These are phyloP conservation scores for Julus scandinavius DNA, from an alignment of 2,888 invertebrate genomes.

Conservation along the genomic window DNA sequence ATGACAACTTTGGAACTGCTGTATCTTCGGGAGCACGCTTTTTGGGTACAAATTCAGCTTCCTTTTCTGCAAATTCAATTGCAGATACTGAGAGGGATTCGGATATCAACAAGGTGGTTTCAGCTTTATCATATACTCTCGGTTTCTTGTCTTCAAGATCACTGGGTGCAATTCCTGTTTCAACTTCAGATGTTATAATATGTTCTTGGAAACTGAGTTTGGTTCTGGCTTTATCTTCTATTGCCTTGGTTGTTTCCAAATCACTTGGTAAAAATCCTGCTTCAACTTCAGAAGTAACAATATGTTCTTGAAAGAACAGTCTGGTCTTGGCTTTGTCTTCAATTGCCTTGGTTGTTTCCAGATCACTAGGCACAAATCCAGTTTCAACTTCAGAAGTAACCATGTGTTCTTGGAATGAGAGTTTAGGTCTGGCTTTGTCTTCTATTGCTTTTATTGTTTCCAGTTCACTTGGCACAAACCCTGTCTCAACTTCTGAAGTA, in stretches of 20 bases:
- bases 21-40: conserved; percentile 47
- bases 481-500: conserved; percentile 55
- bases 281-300: conserved; percentile 57
- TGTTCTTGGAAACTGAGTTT: conserved; percentile 56
- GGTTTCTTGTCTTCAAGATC: conserved; percentile 49
- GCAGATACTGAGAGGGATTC: conserved; percentile 54
- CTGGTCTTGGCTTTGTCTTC: conserved; percentile 59
- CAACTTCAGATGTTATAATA: conserved; percentile 56
- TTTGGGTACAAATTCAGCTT: conserved; percentile 50
- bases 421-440: conserved; percentile 49
- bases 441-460: conserved; percentile 49
- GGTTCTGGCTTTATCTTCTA: conserved; percentile 59
- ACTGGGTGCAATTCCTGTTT: conserved; percentile 52
- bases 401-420: conserved; percentile 56
- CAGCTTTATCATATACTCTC: conserved; percentile 48
- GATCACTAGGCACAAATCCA: conserved; percentile 50
- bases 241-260: conserved; percentile 56
- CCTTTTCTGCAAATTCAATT: conserved; percentile 54
- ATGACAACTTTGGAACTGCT: conserved; percentile 50
- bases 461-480: conserved; percentile 51
- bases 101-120: conserved; percentile 22
- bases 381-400: conserved; percentile 56
- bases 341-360: conserved; percentile 56
- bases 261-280: conserved; percentile 51
- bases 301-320: conserved; percentile 55